phyloP scores from a whole-genome alignment of 2,888 invertebrate species.

The Ochlodes sylvanus region DNA sequence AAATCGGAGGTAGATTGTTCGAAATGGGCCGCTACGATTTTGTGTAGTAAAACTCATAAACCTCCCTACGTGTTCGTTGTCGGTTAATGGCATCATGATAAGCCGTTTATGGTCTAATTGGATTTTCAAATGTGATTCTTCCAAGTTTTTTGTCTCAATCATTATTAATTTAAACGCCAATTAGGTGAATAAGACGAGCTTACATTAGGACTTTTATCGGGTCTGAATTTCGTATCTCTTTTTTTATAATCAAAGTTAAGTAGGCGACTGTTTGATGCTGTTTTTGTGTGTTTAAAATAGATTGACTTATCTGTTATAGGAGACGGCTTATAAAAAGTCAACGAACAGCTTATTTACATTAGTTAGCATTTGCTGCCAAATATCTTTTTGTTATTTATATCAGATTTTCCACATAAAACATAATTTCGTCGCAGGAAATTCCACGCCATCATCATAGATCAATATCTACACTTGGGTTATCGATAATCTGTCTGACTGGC shows the following conservation, averaged over 20 bases:
- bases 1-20: slow-evolving; percentile 75
- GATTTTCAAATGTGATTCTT: slow-evolving; percentile 62
- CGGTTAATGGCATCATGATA: slow-evolving; percentile 79
- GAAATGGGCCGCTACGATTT: slow-evolving; percentile 77
- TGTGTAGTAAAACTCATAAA: slow-evolving; percentile 82
- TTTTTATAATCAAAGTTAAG: slow-evolving; percentile 8
- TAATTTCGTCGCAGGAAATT: no score
- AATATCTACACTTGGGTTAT: no score
- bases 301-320: no score
- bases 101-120: slow-evolving; percentile 79
- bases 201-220: slow-evolving; percentile 30
- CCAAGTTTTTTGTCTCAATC: slow-evolving; percentile 67
- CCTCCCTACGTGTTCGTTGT: slow-evolving; percentile 75
- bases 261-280: background rate
- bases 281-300: no score
- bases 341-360: no score
- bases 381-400: no score
- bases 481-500: no score
- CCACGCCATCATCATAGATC: no score
- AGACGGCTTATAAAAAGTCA: no score
- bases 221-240: slow-evolving; percentile 21
- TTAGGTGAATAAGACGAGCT: slow-evolving; percentile 58
- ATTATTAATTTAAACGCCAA: slow-evolving; percentile 78
- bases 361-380: no score
- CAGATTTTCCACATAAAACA: no score